A percentile compares a stretch with the other conserved stretches of the same genome.
These are phyloP conservation scores for Neogobius melanostomus DNA, from an alignment of 2,113 vertebrate genomes.

Conservation along the genomic window DNA sequence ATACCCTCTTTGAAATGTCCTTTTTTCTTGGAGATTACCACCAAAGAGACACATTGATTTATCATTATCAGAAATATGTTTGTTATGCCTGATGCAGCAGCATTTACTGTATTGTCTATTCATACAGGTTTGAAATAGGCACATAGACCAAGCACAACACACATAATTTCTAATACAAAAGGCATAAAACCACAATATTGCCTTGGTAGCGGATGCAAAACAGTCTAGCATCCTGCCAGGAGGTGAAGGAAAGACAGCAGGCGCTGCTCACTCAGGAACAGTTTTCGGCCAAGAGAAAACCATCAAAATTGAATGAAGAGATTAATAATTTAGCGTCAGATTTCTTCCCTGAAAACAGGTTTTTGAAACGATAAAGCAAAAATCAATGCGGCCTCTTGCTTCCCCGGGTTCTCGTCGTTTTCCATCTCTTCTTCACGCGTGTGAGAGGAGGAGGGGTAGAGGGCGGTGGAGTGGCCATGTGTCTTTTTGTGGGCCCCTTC, in stretches of 20 bases:
- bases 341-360: slow-evolving; percentile 73
- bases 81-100: no score
- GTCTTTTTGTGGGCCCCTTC: slow-evolving; percentile 51
- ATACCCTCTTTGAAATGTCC: no score
- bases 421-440: slow-evolving; percentile 40
- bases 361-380: slow-evolving; percentile 71
- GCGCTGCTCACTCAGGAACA: slow-evolving; percentile 58
- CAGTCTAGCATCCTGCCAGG: not conserved
- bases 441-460: slow-evolving; percentile 36
- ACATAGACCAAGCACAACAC: no score
- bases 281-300: slow-evolving; percentile 69
- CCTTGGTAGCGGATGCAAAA: not conserved
- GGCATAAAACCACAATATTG: no score
- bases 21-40: no score
- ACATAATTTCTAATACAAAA: not conserved
- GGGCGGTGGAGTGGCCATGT: slow-evolving; percentile 21
- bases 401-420: slow-evolving; percentile 17
- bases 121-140: no score
- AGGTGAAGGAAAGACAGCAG: slow-evolving; percentile 17
- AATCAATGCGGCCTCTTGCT: slow-evolving; percentile 68
- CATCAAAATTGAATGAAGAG: slow-evolving; percentile 80
- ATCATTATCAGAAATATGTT: no score
- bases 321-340: slow-evolving; percentile 81
- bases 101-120: no score
- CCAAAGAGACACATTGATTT: no score